Base-by-base conservation (phyloP, 2,113 vertebrate genomes). In the Heterocephalus glaber region DNA sequence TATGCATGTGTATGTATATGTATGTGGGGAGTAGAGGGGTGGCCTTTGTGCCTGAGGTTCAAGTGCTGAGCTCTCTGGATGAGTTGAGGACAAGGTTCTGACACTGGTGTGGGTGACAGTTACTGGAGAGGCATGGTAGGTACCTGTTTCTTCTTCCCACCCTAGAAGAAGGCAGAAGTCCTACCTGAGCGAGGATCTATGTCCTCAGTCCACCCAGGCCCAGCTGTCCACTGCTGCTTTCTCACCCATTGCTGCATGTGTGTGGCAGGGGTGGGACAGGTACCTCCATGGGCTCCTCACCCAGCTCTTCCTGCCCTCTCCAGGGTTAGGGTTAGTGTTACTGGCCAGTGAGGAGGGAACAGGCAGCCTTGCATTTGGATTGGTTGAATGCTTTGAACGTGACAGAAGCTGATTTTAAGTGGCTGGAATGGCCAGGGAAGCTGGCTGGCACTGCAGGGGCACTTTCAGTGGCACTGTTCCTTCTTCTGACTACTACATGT, bases 101-200 rank as follows among this genome's bases (percentile, higher is more conserved):
- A 60, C 89, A 20, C 8, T 60, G 38, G 49, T 49, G 52, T 49
- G 44, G n/a, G 30, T 60, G 70, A 41, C 7, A 38, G 90, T 60
- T 61, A 70, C 41, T n/a, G 63, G 70, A 30, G 90, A 82, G 19
- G 4, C 44, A 1, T 16, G 1, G 1, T 24, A 47, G 80, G 8
- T 7, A 0, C 60, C 38, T 20, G 3, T 60, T 89, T 41, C 28
- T 91, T 63, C 24, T 86, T 38, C 26, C 47, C 4, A 4, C 35
- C 20, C 19, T 33, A 24, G 68, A 74, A 77, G 38, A 77, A 86
- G 76, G 58, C 66, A 89, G 58, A 54, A 6, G 28, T 88, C 58
- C n/a, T 52, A 28, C 30, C 8, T 2, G 49, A 74, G 11, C 8
- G n/a, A 66, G 17, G 28, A 30, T 12, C 2, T 0, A 0, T 44